Conservation (phyloP, 1,140 invertebrate genomes). For the Polypedilum pembai region DNA sequence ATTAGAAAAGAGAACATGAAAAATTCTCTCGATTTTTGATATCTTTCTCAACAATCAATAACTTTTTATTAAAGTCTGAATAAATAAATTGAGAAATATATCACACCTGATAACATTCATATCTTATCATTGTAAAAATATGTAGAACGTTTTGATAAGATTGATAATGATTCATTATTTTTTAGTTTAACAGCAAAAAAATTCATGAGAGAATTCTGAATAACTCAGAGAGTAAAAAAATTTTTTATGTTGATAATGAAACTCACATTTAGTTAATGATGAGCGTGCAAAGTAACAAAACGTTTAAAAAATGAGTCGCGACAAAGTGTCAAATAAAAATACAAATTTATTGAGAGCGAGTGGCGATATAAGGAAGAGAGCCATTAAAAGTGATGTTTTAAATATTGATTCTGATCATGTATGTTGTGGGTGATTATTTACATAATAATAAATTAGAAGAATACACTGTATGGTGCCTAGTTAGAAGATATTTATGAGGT, state of each 20-base stretch:
- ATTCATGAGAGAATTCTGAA: background rate
- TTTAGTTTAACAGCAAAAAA: background rate
- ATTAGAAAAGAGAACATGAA: too few relatives aligned
- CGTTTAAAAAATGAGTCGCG: background rate
- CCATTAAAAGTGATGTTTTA: background rate
- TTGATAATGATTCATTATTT: too few relatives aligned
- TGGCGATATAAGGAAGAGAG: background rate
- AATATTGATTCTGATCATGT: background rate
- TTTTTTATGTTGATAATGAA: background rate
- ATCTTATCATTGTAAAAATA: too few relatives aligned
- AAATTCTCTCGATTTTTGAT: too few relatives aligned
- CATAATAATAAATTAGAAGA: background rate
- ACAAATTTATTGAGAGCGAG: background rate
- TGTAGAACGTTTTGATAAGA: too few relatives aligned
- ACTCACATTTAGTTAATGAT: background rate
- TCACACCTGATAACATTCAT: too few relatives aligned
- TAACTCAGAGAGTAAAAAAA: background rate
- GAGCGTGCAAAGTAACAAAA: background rate
- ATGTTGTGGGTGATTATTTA: background rate
- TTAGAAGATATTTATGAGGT: background rate
- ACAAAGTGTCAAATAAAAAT: conserved; percentile 8
- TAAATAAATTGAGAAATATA: too few relatives aligned
- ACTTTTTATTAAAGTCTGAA: too few relatives aligned
- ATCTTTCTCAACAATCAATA: too few relatives aligned
- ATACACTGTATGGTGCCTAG: background rate